Base-by-base conservation (phyloP, 2,113 vertebrate species). In the Phyllostomus hastatus region DNA sequence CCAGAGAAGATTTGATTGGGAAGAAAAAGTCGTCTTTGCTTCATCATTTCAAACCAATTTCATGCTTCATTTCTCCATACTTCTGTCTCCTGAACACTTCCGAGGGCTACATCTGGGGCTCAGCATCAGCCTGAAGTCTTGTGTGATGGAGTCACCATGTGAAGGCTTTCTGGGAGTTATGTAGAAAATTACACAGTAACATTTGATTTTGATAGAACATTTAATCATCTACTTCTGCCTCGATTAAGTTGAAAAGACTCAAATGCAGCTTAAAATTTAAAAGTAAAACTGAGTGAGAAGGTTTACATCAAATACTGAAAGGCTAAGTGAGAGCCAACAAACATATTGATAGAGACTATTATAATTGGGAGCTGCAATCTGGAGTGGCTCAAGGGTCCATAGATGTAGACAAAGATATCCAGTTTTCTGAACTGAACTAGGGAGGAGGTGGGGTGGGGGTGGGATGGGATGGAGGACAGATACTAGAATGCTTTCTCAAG, bases 31-130 rank as follows among this genome's bases (percentile, higher is more conserved):
- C 86, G 96, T 98, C 97, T 97, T 98, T 92, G 59, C 94, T 98
- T 98, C 96, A 96, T 98, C 98, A 91, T 98, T 98, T 98, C 97
- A 97, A 98, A 98, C 82, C 98, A 98, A 98, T 98, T 98, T 98
- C 98, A 98, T 97, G 98, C 98, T 97, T 98, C 89, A 1, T 91
- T 95, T 98, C 87, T 98, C 64, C 88, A 88, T 50, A 11, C 76
- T 98, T 96, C 95, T 97, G 96, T 98, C 95, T 69, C 97, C 88
- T 95, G 91, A 73, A 91, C 93, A 88, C 94, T 94, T 69, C 41
- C 0, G 0, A 88, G 97, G 97, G 97, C 96, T 48, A 92, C 35
- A 96, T 84, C 91, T 82, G 95, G 89, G 94, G 92, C 89, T 1
- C 0, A n/a, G 90, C 88, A 83, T 20, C 91, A 80, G 38, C 86